Percentiles rank a stretch among this genome's conserved stretches.
phyloP scores from a whole-genome alignment of 2,888 invertebrate genomes.

The Drosophila mercatorum region DNA sequence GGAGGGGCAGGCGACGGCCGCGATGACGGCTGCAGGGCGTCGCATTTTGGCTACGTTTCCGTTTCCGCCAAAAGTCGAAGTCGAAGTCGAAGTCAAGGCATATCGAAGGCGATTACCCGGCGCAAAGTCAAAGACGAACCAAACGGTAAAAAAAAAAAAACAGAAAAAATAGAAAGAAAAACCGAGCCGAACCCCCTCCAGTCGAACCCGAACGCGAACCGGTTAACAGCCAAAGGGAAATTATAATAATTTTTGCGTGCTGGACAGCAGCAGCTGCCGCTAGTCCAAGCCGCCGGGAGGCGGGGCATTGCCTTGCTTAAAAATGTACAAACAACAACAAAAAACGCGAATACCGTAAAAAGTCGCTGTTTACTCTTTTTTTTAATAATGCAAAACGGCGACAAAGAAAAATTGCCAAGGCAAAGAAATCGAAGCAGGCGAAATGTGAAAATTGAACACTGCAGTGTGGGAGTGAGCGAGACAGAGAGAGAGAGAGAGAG shows the following conservation, averaged over 20 bases:
- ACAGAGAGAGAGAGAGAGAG: neutral
- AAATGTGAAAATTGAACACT: constrained; percentile 51
- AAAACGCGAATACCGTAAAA: constrained; percentile 17
- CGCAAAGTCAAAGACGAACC: constrained; percentile 39
- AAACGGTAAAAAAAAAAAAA: constrained; percentile 2
- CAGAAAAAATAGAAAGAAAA: constrained; percentile 4
- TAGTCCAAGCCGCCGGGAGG: constrained; percentile 11
- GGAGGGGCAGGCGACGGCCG: constrained; percentile 5
- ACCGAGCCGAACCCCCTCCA: neutral
- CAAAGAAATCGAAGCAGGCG: constrained; percentile 52
- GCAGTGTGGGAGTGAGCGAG: constrained; percentile 6
- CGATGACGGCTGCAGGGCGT: constrained; percentile 66
- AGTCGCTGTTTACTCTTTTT: constrained; percentile 51
- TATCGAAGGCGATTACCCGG: constrained; percentile 72
- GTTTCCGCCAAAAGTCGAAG: constrained; percentile 65
- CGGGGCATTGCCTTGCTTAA: constrained; percentile 43
- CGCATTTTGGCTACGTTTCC: constrained; percentile 78
- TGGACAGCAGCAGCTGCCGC: constrained; percentile 59
- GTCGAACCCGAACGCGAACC: constrained; percentile 13
- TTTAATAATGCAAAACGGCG: constrained; percentile 62
- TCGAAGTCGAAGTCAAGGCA: constrained; percentile 27
- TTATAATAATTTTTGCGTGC: constrained; percentile 73
- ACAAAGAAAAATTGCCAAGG: constrained; percentile 40
- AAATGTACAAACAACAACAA: constrained; percentile 36
- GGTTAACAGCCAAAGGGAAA: constrained; percentile 58